A percentile compares a stretch with the other conserved stretches of the same genome.
Conservation (phyloP, 2,113 vertebrate genomes). For the Brienomyrus brachyistius region DNA sequence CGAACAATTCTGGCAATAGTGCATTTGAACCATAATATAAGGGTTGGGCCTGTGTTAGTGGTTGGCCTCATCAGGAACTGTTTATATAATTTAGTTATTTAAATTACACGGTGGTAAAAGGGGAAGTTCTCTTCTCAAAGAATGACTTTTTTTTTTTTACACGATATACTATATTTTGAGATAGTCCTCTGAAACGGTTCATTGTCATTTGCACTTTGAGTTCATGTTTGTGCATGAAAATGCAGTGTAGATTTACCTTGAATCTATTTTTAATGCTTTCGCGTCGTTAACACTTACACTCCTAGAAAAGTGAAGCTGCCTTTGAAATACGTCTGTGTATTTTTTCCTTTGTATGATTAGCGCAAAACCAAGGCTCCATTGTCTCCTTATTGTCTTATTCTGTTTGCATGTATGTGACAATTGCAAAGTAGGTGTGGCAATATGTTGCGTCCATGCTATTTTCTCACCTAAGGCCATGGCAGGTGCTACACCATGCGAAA, state of each 20-base stretch:
- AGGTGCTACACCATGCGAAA: background rate
- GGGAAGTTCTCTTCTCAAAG: background rate
- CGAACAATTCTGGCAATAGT: background rate
- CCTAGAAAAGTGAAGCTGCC: background rate
- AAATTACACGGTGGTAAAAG: conserved; percentile 3
- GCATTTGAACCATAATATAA: background rate
- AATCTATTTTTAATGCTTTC: background rate
- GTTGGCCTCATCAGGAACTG: background rate
- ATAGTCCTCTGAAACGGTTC: background rate
- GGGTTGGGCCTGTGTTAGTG: background rate
- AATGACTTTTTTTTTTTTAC: background rate
- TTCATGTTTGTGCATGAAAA: background rate
- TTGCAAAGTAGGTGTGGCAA: background rate
- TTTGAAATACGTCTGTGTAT: background rate
- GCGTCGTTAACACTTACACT: background rate
- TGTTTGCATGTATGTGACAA: background rate
- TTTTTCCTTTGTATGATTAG: background rate
- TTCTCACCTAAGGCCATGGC: background rate
- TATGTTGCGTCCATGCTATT: background rate
- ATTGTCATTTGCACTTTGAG: background rate
- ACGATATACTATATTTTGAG: background rate
- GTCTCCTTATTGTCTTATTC: background rate
- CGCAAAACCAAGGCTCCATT: background rate
- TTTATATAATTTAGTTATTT: background rate
- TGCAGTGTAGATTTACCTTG: background rate